Evolutionary conservation across 2,888 invertebrate genomes (phyloP), one percentile per base, ranked within the genome.

Genomic region (Catotricha subobsoleta): DNA sequence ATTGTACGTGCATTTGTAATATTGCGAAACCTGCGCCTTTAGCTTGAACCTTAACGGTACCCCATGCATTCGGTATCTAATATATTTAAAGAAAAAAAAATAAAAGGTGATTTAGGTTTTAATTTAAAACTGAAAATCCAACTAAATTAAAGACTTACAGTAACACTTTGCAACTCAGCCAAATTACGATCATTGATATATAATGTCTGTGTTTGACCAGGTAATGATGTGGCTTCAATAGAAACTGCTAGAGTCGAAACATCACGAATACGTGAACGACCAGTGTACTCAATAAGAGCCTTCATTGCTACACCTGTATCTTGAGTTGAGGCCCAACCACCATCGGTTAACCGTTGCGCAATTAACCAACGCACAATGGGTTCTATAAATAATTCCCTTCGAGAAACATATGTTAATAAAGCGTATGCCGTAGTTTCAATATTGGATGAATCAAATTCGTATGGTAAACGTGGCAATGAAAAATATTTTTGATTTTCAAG

Each of bases 1-100:
- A 91, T 58, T 86, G 82, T 20, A 87, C 86, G 27, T 83, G 80
- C 78, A 94, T 79, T 68, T 94, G 92, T 48, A 94, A 69, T 52
- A 94, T 78, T 3, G 92, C 91, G 64, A 83, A 84, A n/a, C 94
- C 94, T 3, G 87, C 83, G 47, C 94, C 95, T 56, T 80, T 80
- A 0, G 87, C 91, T 50, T 84, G 80, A 35, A 92, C 87, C 62
- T 87, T 83, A 28, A 94, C 84, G 1, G 87, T 88, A 52, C 94
- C 94, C 83, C 87, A 94, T 35, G 91, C 91, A 53, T 81, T 76
- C 0, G 88, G 87, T 58, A 91, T 86, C 80, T 82, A 51, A n/a
- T n/a, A n/a, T n/a, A n/a, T n/a, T n/a, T n/a, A 53, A 47, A 35
- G 41, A 41, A 38, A 31, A 39, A 25, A 43, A 16, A 29, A 15